Conservation (phyloP, 1,140 invertebrate genomes). For the Nixonia krombeini region DNA sequence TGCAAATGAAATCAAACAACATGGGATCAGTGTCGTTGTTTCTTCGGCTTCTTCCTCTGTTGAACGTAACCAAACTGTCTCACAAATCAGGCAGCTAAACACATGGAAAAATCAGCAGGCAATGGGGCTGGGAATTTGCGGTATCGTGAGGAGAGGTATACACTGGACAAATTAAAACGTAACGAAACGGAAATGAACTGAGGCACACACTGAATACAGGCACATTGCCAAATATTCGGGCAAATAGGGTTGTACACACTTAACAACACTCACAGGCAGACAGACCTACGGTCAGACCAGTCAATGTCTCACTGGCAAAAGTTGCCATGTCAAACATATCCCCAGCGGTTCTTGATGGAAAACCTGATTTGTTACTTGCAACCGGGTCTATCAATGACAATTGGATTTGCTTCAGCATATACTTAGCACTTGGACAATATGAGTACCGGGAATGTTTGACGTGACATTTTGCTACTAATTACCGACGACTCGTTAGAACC, state of each 20-base stretch:
- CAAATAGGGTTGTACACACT: conserved; percentile 66
- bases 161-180: background rate
- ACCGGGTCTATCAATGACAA: too few relatives aligned
- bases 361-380: too few relatives aligned
- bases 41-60: conserved; percentile 40
- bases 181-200: conserved; percentile 18
- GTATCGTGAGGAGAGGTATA: conserved; percentile 25
- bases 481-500: conserved; percentile 53
- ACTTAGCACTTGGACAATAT: background rate
- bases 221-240: conserved; percentile 64
- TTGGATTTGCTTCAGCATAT: background rate
- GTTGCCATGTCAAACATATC: conserved; percentile 59
- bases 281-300: conserved; percentile 68
- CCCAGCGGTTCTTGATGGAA: conserved; percentile 31
- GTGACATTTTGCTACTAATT: conserved; percentile 43
- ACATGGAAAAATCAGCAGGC: conserved; percentile 40
- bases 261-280: conserved; percentile 68
- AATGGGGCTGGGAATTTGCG: conserved; percentile 24
- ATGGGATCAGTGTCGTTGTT: conserved; percentile 39
- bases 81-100: conserved; percentile 51
- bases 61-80: conserved; percentile 43
- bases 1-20: conserved; percentile 49
- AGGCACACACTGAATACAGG: conserved; percentile 62
- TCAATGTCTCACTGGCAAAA: conserved; percentile 62
- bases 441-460: conserved; percentile 27